These are phyloP conservation scores for Bombycilla garrulus DNA, from an alignment of 2,113 vertebrate species.

Conservation along the genomic window DNA sequence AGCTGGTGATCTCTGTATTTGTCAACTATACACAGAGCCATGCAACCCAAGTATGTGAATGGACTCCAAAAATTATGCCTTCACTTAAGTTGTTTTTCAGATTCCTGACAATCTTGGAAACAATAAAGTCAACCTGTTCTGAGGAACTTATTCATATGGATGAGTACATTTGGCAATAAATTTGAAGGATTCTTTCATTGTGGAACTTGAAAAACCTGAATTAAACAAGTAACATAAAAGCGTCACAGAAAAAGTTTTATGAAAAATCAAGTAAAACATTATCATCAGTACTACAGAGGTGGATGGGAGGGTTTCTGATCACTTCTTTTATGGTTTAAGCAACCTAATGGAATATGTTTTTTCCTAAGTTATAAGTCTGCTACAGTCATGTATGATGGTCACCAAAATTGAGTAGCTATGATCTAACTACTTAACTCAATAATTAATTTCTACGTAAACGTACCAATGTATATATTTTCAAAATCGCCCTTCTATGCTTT, in stretches of 20 bases:
- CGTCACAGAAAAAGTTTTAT: fast-evolving
- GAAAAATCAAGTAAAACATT: not conserved
- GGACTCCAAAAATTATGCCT: not conserved
- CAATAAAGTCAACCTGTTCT: not conserved
- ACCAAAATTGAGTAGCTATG: not conserved
- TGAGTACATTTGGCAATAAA: not conserved
- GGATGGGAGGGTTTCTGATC: not conserved
- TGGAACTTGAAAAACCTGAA: not conserved
- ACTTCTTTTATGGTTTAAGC: not conserved
- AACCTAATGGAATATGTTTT: not conserved
- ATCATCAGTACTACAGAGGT: not conserved
- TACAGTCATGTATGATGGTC: not conserved
- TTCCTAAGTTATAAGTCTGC: not conserved
- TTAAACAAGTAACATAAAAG: not conserved
- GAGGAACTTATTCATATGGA: not conserved
- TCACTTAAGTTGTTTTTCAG: not conserved
- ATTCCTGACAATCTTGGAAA: not conserved
- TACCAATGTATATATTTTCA: not conserved
- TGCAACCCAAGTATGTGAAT: not conserved
- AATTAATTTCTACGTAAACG: not conserved
- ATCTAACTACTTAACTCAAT: not conserved
- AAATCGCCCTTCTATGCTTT: not conserved
- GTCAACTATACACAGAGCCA: not conserved
- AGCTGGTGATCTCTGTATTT: not conserved
- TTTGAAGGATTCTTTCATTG: not conserved